Percentiles rank a stretch among this genome's conserved stretches.
These are phyloP conservation scores for Euphydryas editha DNA, from an alignment of 2,888 invertebrate genomes.

Conservation along the genomic window DNA sequence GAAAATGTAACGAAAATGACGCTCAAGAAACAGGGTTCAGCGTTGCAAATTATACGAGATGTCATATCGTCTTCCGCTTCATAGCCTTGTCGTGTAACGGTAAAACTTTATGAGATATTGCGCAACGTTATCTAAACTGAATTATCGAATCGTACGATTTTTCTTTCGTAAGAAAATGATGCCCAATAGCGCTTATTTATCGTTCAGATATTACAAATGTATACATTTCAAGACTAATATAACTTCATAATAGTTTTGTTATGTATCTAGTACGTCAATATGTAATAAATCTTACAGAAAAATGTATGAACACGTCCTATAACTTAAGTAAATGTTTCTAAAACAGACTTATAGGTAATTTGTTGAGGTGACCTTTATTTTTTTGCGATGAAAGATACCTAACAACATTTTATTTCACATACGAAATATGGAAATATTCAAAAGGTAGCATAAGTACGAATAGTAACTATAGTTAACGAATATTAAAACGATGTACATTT, in stretches of 20 bases:
- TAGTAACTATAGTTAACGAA: neutral
- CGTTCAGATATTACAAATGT: neutral
- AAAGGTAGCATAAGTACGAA: neutral
- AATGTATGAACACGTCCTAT: constrained; percentile 24
- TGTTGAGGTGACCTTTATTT: neutral
- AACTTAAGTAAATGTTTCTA: constrained; percentile 18
- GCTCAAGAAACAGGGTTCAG: constrained; percentile 26
- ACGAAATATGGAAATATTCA: neutral
- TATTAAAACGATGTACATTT: constrained; percentile 2
- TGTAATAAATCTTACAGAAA: constrained; percentile 17
- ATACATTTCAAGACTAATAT: constrained; percentile 2
- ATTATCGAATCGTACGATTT: constrained; percentile 15
- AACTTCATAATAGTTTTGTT: constrained; percentile 22
- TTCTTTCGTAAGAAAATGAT: neutral
- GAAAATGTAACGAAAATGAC: constrained; percentile 35
- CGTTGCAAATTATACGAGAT: constrained; percentile 30
- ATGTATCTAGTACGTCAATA: constrained; percentile 20
- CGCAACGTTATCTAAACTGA: constrained; percentile 9
- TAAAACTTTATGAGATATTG: constrained; percentile 22
- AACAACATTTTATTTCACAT: neutral
- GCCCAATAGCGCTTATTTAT: neutral
- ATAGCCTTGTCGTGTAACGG: constrained; percentile 18
- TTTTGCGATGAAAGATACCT: neutral
- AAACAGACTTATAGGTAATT: constrained; percentile 18
- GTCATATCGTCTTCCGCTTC: constrained; percentile 27